A percentile compares a stretch with the other conserved stretches of the same genome.
Evolutionary conservation across 2,113 vertebrate genomes (phyloP).

Genomic region (Struthidea cinerea): DNA sequence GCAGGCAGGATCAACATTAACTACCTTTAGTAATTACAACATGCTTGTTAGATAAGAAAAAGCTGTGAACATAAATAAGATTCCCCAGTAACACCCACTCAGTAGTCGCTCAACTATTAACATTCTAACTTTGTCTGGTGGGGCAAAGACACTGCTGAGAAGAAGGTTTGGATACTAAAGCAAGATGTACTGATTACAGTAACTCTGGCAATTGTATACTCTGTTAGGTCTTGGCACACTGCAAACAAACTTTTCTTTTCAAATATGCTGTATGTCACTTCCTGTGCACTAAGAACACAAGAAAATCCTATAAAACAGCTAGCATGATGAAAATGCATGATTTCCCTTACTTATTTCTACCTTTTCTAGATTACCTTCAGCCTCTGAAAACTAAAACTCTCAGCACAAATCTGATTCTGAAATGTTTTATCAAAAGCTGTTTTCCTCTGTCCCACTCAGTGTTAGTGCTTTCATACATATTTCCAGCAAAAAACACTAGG

Average conservation of each 20-base stretch:
- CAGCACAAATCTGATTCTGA: neutral
- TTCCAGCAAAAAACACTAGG: neutral
- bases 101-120: neutral
- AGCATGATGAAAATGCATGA: neutral
- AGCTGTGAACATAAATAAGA: neutral
- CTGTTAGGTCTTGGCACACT: neutral
- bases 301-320: neutral
- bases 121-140: neutral
- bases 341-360: neutral
- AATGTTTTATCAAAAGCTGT: neutral
- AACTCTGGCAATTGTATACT: neutral
- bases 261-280: neutral
- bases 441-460: neutral
- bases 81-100: neutral
- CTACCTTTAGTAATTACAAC: neutral
- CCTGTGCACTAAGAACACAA: neutral
- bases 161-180: neutral
- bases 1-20: neutral
- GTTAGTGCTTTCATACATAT: neutral
- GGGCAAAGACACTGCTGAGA: neutral
- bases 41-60: neutral
- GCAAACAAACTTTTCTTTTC: neutral
- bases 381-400: neutral
- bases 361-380: neutral
- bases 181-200: neutral